A percentile compares a stretch with the other conserved stretches of the same genome.
These are phyloP conservation scores for Leptinotarsa peninsularis DNA, from an alignment of 2,888 invertebrate genomes.

Conservation along the genomic window DNA sequence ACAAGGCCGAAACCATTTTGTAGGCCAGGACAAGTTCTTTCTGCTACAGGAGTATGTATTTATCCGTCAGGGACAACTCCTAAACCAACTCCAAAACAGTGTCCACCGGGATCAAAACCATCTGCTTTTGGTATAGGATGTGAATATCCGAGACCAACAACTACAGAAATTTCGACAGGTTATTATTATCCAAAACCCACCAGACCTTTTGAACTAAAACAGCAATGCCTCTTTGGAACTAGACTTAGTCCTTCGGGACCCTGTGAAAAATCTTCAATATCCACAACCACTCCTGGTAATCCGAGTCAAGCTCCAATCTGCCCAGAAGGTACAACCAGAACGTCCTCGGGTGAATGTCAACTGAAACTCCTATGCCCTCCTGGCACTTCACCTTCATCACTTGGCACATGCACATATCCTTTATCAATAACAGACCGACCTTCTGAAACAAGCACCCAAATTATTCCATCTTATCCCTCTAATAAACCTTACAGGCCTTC, in stretches of 20 bases:
- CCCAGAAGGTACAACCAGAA: constrained; percentile 42
- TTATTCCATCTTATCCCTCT: constrained; percentile 52
- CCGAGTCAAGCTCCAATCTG: constrained; percentile 21
- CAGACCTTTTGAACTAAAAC: constrained; percentile 28
- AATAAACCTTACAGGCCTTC: constrained; percentile 46
- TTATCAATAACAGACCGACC: constrained; percentile 40
- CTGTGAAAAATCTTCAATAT: constrained; percentile 51
- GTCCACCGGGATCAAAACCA: constrained; percentile 31
- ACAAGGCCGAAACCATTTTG: constrained; percentile 26
- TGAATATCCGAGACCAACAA: constrained; percentile 41
- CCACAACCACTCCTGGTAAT: constrained; percentile 22
- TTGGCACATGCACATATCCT: constrained; percentile 41
- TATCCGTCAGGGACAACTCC: constrained; percentile 28
- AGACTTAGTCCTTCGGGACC: constrained; percentile 28
- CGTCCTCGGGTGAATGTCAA: constrained; percentile 41
- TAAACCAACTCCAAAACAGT: constrained; percentile 24
- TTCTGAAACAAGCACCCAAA: constrained; percentile 41
- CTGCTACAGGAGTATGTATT: constrained; percentile 37
- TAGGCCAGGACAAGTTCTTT: constrained; percentile 44
- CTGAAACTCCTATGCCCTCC: constrained; percentile 31
- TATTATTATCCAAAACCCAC: constrained; percentile 27
- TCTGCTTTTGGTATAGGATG: constrained; percentile 36
- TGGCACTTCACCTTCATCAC: constrained; percentile 38
- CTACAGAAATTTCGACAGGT: constrained; percentile 25
- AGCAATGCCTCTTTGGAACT: constrained; percentile 37